Percentiles rank a stretch among this genome's conserved stretches.
Evolutionary conservation across 2,888 invertebrate genomes (phyloP).

Genomic region (Athetis lepigone): DNA sequence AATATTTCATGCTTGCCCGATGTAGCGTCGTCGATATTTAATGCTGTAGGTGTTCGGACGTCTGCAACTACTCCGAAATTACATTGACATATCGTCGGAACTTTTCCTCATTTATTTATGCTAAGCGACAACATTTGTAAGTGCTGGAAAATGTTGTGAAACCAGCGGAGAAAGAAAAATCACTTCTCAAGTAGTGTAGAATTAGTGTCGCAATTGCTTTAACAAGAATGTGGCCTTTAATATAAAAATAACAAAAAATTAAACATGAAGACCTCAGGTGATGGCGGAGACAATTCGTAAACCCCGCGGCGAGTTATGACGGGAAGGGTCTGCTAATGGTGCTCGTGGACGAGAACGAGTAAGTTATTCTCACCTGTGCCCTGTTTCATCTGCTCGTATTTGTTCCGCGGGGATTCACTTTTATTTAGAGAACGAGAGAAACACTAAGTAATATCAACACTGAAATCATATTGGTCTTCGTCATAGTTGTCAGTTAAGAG

Average conservation of each 20-base stretch:
- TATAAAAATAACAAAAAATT: slow-evolving; percentile 7
- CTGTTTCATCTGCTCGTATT: slow-evolving; percentile 52
- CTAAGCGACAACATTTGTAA: slow-evolving; percentile 47
- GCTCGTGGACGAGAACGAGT: slow-evolving; percentile 39
- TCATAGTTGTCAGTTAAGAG: slow-evolving; percentile 7
- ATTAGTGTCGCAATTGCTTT: slow-evolving; percentile 19
- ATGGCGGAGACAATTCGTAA: slow-evolving; percentile 39
- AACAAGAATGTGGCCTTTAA: neutral
- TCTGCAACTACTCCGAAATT: slow-evolving; percentile 58
- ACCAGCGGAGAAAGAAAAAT: slow-evolving; percentile 13
- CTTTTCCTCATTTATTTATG: slow-evolving; percentile 53
- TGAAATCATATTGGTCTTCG: slow-evolving; percentile 39
- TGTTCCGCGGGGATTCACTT: slow-evolving; percentile 39
- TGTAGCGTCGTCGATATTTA: slow-evolving; percentile 69
- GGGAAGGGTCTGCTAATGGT: slow-evolving; percentile 54
- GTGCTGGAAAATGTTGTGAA: slow-evolving; percentile 29
- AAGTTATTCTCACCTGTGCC: slow-evolving; percentile 60
- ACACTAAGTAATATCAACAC: slow-evolving; percentile 27
- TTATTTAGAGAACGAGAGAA: slow-evolving; percentile 25
- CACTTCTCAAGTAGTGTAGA: slow-evolving; percentile 8
- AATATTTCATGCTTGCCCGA: slow-evolving; percentile 67
- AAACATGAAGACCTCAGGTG: slow-evolving; percentile 37
- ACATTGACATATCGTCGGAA: slow-evolving; percentile 56
- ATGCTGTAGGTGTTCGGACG: slow-evolving; percentile 62
- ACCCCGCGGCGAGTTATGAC: slow-evolving; percentile 50